These are phyloP conservation scores for Homarus americanus DNA, from an alignment of 1,140 invertebrate species.

Conservation along the genomic window DNA sequence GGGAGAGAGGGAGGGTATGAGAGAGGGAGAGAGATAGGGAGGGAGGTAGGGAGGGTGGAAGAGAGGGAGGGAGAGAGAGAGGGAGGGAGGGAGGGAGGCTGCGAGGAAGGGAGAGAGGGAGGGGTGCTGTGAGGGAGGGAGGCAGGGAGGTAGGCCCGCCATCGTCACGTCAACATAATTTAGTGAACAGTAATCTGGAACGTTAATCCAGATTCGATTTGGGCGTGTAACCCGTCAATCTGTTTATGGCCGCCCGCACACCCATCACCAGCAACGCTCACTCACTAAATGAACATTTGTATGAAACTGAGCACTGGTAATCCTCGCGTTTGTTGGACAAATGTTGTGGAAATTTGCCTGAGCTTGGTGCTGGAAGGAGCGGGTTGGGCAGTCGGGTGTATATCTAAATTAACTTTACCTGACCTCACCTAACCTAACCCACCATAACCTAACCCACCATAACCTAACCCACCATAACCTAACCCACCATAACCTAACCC, in stretches of 20 bases:
- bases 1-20: too few relatives aligned
- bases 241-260: slow-evolving; percentile 20
- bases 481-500: too few relatives aligned
- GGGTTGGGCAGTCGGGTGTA: too few relatives aligned
- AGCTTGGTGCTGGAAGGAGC: neutral
- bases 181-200: slow-evolving; percentile 37
- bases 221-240: slow-evolving; percentile 47
- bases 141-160: neutral
- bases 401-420: too few relatives aligned
- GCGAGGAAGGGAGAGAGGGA: too few relatives aligned
- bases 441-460: too few relatives aligned
- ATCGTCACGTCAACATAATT: slow-evolving; percentile 44
- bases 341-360: slow-evolving; percentile 15
- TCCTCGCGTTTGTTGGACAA: slow-evolving; percentile 5
- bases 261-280: slow-evolving; percentile 28
- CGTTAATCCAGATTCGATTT: slow-evolving; percentile 53
- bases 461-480: too few relatives aligned
- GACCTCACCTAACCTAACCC: too few relatives aligned
- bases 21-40: too few relatives aligned
- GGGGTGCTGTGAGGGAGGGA: neutral
- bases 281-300: slow-evolving; percentile 19
- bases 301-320: slow-evolving; percentile 40
- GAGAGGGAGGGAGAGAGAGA: too few relatives aligned
- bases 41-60: too few relatives aligned
- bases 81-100: too few relatives aligned